Evolutionary conservation across 2,113 vertebrate species (phyloP), one percentile per base, ranked within the genome.

Genomic region (Boleophthalmus pectinirostris): DNA sequence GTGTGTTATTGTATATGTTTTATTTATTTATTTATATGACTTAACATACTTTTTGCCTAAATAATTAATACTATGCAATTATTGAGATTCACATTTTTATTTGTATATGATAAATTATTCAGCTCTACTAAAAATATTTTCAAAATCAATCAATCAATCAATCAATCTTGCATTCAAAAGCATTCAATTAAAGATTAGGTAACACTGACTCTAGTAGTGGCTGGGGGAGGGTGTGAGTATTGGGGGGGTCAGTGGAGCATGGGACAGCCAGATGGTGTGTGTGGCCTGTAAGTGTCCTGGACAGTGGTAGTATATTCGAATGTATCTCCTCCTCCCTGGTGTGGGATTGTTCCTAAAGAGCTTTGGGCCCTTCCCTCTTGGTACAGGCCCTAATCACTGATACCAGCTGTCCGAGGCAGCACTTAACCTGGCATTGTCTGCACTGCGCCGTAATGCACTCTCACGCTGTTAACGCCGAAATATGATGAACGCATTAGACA

Each of bases 401-500:
- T 75, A 83, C 91, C 93, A 93, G 92, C 94, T 94, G 94, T 94
- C 92, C 68, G 89, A 53, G 70, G 74, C 82, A 82, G 80, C 83
- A 84, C 83, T 90, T 90, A 88, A 91, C 85, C 90, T 78, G 76
- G 72, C 78, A 70, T 82, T 78, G 72, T 84, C 82, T 84, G 73
- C 79, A 80, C 60, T 46, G 53, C 4, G 64, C 57, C 61, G 66
- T 84, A 80, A 85, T 85, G 85, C 83, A 80, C 73, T 78, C 73
- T 75, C 74, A 25, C 51, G 66, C 61, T 12, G 9, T 75, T 60
- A 16, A 8, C 16, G 70, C 33, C 78, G 54, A 81, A 76, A 84
- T 72, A 74, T 53, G 75, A 82, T 82, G 29, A 81, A 82, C 47
- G 24, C 73, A 80, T 82, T 47, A 68, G 78, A 1, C 1, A 1